Percentiles rank a stretch among this genome's conserved stretches.
These are phyloP conservation scores for Xiphorhynchus elegans DNA, from an alignment of 2,113 vertebrate genomes.

Conservation along the genomic window DNA sequence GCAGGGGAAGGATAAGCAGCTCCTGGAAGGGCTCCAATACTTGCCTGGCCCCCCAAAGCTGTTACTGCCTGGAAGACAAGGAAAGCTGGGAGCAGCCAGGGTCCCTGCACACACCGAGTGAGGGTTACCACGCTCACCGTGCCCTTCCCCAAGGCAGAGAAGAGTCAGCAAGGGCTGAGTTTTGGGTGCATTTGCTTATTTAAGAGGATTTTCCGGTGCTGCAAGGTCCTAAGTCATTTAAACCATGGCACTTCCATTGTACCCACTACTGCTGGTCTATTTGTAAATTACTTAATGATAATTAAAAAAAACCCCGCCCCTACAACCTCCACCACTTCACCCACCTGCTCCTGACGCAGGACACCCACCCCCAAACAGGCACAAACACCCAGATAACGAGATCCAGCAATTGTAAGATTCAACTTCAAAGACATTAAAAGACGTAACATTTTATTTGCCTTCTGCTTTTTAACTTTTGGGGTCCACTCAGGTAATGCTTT, in stretches of 20 bases:
- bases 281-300: conserved; percentile 17
- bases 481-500: conserved; percentile 25
- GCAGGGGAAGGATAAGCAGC: background rate
- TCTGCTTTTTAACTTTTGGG: conserved; percentile 45
- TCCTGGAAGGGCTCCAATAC: background rate
- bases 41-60: background rate
- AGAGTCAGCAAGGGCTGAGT: background rate
- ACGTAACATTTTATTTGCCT: conserved; percentile 55
- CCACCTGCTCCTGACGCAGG: background rate
- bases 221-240: background rate
- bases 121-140: rapidly evolving
- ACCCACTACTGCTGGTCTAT: background rate
- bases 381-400: background rate
- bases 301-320: background rate
- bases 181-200: background rate
- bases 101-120: background rate
- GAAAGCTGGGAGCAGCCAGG: background rate
- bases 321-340: background rate
- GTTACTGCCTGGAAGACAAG: background rate
- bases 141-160: background rate
- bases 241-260: background rate
- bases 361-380: background rate
- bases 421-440: conserved; percentile 39
- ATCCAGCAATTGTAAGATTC: background rate
- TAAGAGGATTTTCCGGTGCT: background rate